Evolutionary conservation across 2,888 invertebrate species (phyloP), one percentile per base, ranked within the genome.

Genomic region (Drosophila limbata): DNA sequence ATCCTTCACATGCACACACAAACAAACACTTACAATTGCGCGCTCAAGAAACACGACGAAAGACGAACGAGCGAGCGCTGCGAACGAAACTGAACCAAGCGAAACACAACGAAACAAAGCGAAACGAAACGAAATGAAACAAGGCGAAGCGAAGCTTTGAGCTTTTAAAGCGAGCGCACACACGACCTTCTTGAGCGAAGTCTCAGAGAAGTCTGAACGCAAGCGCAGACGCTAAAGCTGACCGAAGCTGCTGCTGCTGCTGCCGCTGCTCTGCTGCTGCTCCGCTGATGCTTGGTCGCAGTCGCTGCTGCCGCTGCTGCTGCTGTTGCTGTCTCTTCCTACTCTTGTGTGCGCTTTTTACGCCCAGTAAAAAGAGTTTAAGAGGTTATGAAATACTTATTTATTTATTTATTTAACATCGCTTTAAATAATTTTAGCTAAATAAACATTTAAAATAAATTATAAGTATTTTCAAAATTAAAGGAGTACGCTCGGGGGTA

Each of bases 181-280:
- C 81, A 84, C 93, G 92, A 93, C 93, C 93, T 93, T 92, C 92
- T 90, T 91, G 91, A 92, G 92, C 91, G 89, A 90, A 88, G 91
- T 91, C 92, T 91, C 92, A 91, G 92, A 92, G 92, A 93, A 92
- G 92, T 93, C 92, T 93, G 91, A 91, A 84, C 87, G 85, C 84
- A 81, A 81, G 84, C 84, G 88, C 85, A 81, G 69, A 51, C 60
- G 78, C 71, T 50, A 77, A 76, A 76, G 77, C 84, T 69, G 74
- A 78, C 75, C 78, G 74, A 75, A 59, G 76, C 73, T 74, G 74
- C 15, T 25, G 63, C 44, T 60, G 45, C 21, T 31, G 53, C 42
- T 39, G 62, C 42, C 37, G n/a, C 11, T 28, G 45, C 57, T 25
- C 84, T 56, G 83, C 48, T 66, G 42, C 40, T 37, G 64, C 45